Evolutionary conservation across 1,140 invertebrate species (phyloP).

Genomic region (Pseudomyrmex pallidus): DNA sequence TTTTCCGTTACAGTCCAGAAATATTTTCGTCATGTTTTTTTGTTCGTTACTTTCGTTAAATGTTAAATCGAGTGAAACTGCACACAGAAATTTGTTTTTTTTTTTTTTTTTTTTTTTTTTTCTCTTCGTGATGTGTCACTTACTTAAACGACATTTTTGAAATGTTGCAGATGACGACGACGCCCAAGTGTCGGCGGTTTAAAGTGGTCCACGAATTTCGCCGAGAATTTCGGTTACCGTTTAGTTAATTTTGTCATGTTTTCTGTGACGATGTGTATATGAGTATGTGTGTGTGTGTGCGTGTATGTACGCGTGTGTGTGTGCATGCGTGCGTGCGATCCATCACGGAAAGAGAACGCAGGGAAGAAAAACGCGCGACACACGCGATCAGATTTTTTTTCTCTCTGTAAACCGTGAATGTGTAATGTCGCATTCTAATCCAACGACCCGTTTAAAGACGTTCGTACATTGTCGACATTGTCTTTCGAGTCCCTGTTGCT

Average conservation of each 20-base stretch:
- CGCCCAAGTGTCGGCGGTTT: conserved; percentile 88
- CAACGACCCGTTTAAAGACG: not conserved
- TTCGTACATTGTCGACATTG: not conserved
- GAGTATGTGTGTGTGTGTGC: too few relatives aligned
- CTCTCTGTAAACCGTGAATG: not conserved
- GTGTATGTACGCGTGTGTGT: too few relatives aligned
- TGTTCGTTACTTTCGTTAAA: not conserved
- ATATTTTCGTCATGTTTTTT: not conserved
- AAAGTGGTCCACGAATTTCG: conserved; percentile 70
- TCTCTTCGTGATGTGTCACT: not conserved
- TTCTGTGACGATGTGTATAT: not conserved
- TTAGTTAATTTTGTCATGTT: conserved; percentile 28
- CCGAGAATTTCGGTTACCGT: conserved; percentile 47
- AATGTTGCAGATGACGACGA: conserved; percentile 87
- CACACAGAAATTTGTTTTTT: not conserved
- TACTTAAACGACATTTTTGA: conserved; percentile 26
- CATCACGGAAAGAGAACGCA: not conserved
- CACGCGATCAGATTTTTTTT: not conserved
- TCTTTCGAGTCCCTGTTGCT: not conserved
- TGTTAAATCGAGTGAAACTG: not conserved
- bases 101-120: not conserved
- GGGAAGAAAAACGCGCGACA: not conserved
- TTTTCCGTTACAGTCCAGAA: not conserved
- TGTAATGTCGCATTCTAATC: not conserved
- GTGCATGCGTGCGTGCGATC: not conserved